Conservation (phyloP, 2,113 vertebrate genomes). For the Percopsis transmontana region DNA sequence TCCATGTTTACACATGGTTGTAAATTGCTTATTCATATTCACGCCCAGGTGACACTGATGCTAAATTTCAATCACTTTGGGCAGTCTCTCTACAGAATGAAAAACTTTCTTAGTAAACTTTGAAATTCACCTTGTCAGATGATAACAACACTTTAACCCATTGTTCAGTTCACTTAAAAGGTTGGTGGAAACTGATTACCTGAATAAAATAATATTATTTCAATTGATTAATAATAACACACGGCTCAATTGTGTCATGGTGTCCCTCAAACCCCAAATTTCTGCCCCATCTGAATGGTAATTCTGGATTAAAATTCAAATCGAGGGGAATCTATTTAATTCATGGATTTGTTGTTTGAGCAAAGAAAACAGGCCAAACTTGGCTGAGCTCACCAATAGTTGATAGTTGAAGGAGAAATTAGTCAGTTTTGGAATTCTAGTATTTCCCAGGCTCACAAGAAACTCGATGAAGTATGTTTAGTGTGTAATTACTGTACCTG, state of each 20-base stretch:
- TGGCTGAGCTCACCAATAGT: not conserved
- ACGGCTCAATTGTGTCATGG: no score
- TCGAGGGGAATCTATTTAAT: not conserved
- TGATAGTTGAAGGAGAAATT: not conserved
- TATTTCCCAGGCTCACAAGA: not conserved
- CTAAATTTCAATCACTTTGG: slow-evolving; percentile 1
- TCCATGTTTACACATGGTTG: not conserved
- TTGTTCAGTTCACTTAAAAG: no score
- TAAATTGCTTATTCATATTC: slow-evolving; percentile 1
- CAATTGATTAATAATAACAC: no score
- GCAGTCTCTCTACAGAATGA: slow-evolving; percentile 10
- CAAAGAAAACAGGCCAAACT: not conserved
- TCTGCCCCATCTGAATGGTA: no score
- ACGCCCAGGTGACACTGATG: not conserved
- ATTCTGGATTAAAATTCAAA: no score
- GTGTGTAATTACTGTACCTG: slow-evolving; percentile 76
- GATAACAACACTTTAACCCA: no score
- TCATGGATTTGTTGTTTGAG: not conserved
- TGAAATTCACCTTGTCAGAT: not conserved
- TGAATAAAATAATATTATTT: no score
- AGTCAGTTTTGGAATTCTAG: not conserved
- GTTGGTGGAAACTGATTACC: no score
- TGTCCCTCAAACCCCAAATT: no score
- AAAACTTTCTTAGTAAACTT: not conserved
- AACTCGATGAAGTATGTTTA: not conserved